These are phyloP conservation scores for Ginglymostoma cirratum DNA, from an alignment of 2,113 vertebrate species.

Conservation along the genomic window DNA sequence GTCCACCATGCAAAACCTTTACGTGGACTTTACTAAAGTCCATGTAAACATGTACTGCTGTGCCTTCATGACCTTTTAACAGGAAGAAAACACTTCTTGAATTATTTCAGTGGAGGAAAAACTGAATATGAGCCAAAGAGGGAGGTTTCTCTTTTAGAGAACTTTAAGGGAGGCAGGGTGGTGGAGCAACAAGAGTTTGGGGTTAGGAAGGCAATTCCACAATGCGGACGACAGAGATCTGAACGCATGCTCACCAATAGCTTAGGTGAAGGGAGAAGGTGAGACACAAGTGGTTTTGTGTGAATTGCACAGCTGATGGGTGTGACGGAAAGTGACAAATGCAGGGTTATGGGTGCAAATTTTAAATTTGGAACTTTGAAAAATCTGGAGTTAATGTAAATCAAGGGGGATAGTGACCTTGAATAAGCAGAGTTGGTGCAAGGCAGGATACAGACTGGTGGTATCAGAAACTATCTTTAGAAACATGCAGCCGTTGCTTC, in stretches of 20 bases:
- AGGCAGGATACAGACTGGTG: background rate
- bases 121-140: background rate
- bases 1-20: too few relatives aligned
- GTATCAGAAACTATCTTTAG: background rate
- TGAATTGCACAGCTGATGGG: background rate
- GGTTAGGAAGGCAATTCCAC: background rate
- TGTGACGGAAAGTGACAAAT: background rate
- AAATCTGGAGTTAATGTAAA: background rate
- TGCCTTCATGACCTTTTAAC: too few relatives aligned
- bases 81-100: too few relatives aligned
- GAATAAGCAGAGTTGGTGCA: background rate
- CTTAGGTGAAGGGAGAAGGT: background rate
- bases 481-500: background rate
- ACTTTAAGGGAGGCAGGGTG: background rate
- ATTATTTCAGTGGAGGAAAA: background rate
- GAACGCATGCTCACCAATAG: background rate
- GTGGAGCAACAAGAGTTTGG: background rate
- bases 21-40: too few relatives aligned
- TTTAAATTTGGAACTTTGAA: background rate
- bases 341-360: background rate
- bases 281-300: background rate
- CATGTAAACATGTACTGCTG: too few relatives aligned
- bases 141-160: background rate
- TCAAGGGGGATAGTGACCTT: too few relatives aligned
- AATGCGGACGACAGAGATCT: background rate